Conservation (phyloP, 1,140 invertebrate species). For the Euborellia annulipes region DNA sequence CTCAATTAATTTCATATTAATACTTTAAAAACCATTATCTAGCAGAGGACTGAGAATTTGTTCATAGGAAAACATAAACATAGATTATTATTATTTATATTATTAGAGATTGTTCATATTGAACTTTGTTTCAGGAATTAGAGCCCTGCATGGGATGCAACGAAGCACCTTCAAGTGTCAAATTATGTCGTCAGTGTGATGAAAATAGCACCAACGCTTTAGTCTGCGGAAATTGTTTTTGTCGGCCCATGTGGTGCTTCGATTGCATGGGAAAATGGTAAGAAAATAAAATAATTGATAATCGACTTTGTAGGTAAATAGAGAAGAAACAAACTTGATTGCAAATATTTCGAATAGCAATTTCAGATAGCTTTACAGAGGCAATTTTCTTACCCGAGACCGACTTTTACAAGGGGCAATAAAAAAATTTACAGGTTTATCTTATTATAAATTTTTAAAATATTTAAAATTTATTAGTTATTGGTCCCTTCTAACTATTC, state of each 20-base stretch:
- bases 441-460: no score
- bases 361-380: conserved; percentile 1
- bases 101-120: no score
- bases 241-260: conserved; percentile 78
- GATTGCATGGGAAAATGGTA: conserved; percentile 76
- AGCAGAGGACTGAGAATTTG: no score
- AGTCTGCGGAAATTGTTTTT: conserved; percentile 43
- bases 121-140: conserved; percentile 44
- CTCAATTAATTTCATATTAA: no score
- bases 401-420: conserved; percentile 7
- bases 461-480: no score
- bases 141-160: conserved; percentile 81
- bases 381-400: not conserved
- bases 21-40: no score
- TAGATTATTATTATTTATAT: no score
- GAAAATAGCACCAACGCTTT: conserved; percentile 28
- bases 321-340: no score
- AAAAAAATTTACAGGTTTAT: conserved; percentile 7
- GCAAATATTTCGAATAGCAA: conserved; percentile 4
- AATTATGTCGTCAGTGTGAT: conserved; percentile 57
- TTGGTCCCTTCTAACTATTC: no score
- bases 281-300: conserved; percentile 1
- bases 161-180: conserved; percentile 60
- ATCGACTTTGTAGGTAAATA: conserved; percentile 1
- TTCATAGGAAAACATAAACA: no score